Percentiles rank a stretch among this genome's conserved stretches.
phyloP scores from a whole-genome alignment of 2,888 invertebrate species.

The Stratiomys singularior region DNA sequence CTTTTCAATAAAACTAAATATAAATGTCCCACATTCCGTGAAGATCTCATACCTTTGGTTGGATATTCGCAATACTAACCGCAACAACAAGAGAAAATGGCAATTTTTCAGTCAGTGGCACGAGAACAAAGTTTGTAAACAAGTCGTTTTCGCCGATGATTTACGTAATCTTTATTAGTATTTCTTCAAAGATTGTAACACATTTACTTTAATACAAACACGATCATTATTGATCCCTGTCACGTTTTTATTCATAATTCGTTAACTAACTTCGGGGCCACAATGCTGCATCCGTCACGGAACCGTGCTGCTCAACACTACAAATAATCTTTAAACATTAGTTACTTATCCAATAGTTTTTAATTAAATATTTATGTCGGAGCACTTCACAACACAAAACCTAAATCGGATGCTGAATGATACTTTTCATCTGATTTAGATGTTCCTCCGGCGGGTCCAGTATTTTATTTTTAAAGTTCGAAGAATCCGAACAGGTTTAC shows the following conservation, averaged over 20 bases:
- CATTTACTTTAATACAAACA: neutral
- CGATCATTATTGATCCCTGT: neutral
- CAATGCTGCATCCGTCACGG: neutral
- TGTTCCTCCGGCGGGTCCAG: neutral
- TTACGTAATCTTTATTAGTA: conserved; percentile 24
- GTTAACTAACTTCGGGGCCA: neutral
- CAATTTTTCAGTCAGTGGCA: neutral
- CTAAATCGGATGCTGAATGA: neutral
- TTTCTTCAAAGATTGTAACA: neutral
- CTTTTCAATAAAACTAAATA: conserved; percentile 5
- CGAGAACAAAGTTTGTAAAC: conserved; percentile 18
- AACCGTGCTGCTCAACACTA: neutral
- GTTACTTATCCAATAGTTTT: neutral
- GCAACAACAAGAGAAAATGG: neutral
- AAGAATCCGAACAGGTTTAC: conserved; percentile 31
- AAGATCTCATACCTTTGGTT: neutral
- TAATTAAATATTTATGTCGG: neutral
- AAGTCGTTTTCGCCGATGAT: neutral
- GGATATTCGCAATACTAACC: neutral
- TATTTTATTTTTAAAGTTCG: conserved; percentile 16
- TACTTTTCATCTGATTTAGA: neutral
- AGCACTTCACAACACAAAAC: neutral
- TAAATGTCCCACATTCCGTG: neutral
- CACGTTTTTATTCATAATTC: neutral
- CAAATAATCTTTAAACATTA: neutral